Evolutionary conservation across 2,113 vertebrate genomes (phyloP), one percentile per base, ranked within the genome.

Genomic region (Sinocyclocheilus rhinocerous): DNA sequence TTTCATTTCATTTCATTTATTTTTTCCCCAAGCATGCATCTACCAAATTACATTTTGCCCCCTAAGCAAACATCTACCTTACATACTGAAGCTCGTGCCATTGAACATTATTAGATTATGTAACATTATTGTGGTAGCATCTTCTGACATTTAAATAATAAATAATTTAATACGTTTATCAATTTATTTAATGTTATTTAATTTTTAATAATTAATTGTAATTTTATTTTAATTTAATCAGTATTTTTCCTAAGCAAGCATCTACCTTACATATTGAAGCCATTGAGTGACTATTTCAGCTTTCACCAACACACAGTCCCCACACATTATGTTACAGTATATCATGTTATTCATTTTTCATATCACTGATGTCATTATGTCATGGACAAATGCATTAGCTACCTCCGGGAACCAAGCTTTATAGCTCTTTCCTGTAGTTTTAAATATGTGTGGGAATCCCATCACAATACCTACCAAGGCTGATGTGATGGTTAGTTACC

Each of bases 351-450:
- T 29, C 3, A 65, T 65, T 26, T 81, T 65, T 65, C 22, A 45
- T 65, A 26, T 65, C 39, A 65, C 39, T 65, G 15, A 61, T 80
- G 33, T 9, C 36, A 42, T 79, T 79, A 36, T 15, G 24, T 63
- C 22, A 59, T n/a, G 39, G 7, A 48, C 42, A 63, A 65, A 29
- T 29, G n/a, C 39, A 81, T 81, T 48, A 81, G 59, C 79, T 26
- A 18, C 39, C 59, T 81, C n/a, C 24, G 15, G 22, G 57, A 65
- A 42, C 18, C 22, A 63, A 63, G 59, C 39, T 45, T 81, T 26
- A 29, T 67, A 16, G 59, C 36, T 65, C 39, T 81, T 81, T 65
- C 52, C 52, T 18, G 13, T 63, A 80, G 57, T 80, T 65, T 65
- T 26, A 11, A 48, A 48, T 45, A 65, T 65, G 61, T 26, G 22